Conservation (phyloP, 2,888 invertebrate species). For the Pediacus dermestoides region DNA sequence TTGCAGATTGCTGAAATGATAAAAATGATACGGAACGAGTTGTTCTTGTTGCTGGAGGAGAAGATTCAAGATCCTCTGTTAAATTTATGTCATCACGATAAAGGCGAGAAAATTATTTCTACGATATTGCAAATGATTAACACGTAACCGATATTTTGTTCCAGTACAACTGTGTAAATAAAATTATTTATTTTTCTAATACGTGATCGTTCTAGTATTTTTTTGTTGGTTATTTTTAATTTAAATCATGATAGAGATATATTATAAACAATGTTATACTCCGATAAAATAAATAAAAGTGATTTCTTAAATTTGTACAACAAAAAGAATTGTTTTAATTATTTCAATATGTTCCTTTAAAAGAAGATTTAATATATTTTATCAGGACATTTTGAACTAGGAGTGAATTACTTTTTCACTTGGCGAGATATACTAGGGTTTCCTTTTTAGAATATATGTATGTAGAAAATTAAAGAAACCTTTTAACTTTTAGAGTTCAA, state of each 20-base stretch:
- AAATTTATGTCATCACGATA: slow-evolving; percentile 68
- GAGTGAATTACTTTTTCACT: slow-evolving; percentile 15
- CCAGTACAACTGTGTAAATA: too few species aligned
- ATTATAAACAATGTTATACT: too few species aligned
- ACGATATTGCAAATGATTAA: slow-evolving; percentile 61
- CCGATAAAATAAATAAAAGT: too few species aligned
- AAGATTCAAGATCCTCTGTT: slow-evolving; percentile 80
- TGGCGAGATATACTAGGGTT: slow-evolving; percentile 11
- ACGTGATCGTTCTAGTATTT: too few species aligned
- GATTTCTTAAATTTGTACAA: too few species aligned
- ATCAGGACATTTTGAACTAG: neutral
- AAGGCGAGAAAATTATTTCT: slow-evolving; percentile 70
- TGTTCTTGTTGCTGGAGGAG: slow-evolving; percentile 73
- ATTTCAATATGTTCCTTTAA: neutral
- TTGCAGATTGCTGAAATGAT: slow-evolving; percentile 76
- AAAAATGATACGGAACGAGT: slow-evolving; percentile 71
- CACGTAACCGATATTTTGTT: too few species aligned
- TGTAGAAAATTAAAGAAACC: slow-evolving; percentile 26
- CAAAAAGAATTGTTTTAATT: too few species aligned
- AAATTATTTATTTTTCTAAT: too few species aligned
- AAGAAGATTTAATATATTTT: slow-evolving; percentile 1
- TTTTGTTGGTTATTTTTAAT: too few species aligned
- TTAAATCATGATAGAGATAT: too few species aligned
- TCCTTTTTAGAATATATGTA: slow-evolving; percentile 18
- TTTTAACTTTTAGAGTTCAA: slow-evolving; percentile 16